Percentiles rank a stretch among this genome's conserved stretches.
phyloP scores from a whole-genome alignment of 1,140 invertebrate species.

The Drosophila kurseongensis region DNA sequence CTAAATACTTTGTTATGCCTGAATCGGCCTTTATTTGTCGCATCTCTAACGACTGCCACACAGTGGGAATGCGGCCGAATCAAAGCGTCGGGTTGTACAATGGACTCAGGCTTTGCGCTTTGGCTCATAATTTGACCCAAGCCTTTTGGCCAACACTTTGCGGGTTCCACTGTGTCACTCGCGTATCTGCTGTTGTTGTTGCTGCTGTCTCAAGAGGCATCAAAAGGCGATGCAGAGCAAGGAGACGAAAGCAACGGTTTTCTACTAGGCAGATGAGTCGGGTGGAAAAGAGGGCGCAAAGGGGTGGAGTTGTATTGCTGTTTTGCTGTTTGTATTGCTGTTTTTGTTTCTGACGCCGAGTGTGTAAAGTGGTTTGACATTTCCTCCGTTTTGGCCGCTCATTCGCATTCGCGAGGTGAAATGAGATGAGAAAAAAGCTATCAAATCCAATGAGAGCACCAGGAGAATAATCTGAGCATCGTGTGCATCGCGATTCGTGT shows the following conservation, averaged over 20 bases:
- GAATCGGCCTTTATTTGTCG: background rate
- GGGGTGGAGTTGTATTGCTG: conserved; percentile 20
- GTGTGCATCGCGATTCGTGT: conserved; percentile 71
- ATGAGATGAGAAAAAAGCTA: background rate
- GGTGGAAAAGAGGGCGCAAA: background rate
- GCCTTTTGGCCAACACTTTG: conserved; percentile 57
- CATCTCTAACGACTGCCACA: conserved; percentile 33
- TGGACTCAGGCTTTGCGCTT: conserved; percentile 54
- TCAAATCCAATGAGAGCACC: conserved; percentile 14
- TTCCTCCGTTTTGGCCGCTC: conserved; percentile 76
- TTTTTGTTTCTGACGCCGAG: conserved; percentile 52
- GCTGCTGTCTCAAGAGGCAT: conserved; percentile 29
- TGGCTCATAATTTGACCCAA: conserved; percentile 73
- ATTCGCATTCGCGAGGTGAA: conserved; percentile 54
- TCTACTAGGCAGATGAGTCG: conserved; percentile 28
- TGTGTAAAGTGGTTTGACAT: conserved; percentile 80
- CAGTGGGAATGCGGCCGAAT: conserved; percentile 62
- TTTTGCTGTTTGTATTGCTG: conserved; percentile 47
- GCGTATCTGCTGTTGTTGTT: conserved; percentile 15
- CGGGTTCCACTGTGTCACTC: conserved; percentile 60
- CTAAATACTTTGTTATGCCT: background rate
- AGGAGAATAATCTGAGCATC: conserved; percentile 42
- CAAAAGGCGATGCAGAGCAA: conserved; percentile 33
- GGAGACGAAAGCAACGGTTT: conserved; percentile 52
- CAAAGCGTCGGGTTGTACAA: conserved; percentile 64